A percentile compares a stretch with the other conserved stretches of the same genome.
These are phyloP conservation scores for Luffia ferchaultella DNA, from an alignment of 2,888 invertebrate species.

Conservation along the genomic window DNA sequence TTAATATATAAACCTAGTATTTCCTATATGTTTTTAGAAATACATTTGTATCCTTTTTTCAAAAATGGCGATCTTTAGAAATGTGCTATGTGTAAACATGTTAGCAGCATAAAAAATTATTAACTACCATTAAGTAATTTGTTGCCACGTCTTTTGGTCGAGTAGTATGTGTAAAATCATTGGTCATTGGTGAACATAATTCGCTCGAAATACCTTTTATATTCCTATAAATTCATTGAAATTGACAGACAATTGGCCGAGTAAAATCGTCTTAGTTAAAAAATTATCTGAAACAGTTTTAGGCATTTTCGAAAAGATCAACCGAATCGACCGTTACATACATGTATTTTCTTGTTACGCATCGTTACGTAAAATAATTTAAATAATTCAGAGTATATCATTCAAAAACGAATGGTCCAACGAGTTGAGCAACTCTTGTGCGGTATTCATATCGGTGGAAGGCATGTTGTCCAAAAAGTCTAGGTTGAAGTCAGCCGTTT, in stretches of 20 bases:
- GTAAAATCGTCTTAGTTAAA: conserved; percentile 7
- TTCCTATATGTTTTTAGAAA: not conserved
- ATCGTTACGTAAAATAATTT: no score
- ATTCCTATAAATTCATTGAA: not conserved
- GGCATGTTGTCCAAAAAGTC: conserved; percentile 88
- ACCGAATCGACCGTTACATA: no score
- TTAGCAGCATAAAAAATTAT: not conserved
- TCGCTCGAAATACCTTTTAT: conserved; percentile 16
- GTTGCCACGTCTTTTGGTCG: not conserved
- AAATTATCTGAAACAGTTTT: conserved; percentile 2
- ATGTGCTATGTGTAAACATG: not conserved
- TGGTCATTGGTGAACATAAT: conserved; percentile 22
- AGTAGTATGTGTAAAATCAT: conserved; percentile 10
- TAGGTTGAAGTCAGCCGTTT: conserved; percentile 76
- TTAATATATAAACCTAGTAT: not conserved
- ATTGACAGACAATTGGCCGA: not conserved
- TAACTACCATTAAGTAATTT: not conserved
- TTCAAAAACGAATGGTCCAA: conserved; percentile 80
- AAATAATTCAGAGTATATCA: conserved; percentile 60
- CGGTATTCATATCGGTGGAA: conserved; percentile 77
- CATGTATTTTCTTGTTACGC: no score
- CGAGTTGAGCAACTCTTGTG: conserved; percentile 84
- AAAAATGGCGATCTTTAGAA: not conserved
- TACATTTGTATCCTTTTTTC: no score
- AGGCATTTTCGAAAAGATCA: no score